These are phyloP conservation scores for Anthonomus grandis DNA, from an alignment of 1,140 invertebrate genomes.

Conservation along the genomic window DNA sequence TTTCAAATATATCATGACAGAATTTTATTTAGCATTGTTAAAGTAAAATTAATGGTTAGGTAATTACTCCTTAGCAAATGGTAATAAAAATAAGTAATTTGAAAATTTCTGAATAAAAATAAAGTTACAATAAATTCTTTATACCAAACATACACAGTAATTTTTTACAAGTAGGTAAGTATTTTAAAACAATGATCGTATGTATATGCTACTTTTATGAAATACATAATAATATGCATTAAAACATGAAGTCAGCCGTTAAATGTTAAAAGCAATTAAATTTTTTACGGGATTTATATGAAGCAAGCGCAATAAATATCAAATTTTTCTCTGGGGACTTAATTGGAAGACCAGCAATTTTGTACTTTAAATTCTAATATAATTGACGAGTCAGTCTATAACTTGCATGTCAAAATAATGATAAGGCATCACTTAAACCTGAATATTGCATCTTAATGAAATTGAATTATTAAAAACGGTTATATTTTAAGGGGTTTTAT, in stretches of 20 bases:
- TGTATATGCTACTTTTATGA: too few relatives aligned
- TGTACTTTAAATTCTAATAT: conserved; percentile 8
- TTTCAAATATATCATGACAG: too few relatives aligned
- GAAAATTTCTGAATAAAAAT: too few relatives aligned
- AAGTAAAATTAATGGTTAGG: too few relatives aligned
- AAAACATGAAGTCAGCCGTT: conserved; percentile 18
- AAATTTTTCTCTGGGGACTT: conserved; percentile 6
- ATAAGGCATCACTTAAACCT: background rate
- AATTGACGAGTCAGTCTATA: conserved; percentile 8
- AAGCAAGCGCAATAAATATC: conserved; percentile 18
- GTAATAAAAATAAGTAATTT: too few relatives aligned
- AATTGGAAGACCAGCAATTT: conserved; percentile 20
- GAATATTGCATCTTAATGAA: background rate
- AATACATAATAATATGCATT: conserved; percentile 19
- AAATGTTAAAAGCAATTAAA: conserved; percentile 22
- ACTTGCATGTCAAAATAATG: conserved; percentile 7
- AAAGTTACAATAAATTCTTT: too few relatives aligned
- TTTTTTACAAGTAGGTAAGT: too few relatives aligned
- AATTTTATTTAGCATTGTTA: too few relatives aligned
- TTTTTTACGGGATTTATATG: conserved; percentile 16
- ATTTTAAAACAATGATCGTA: conserved; percentile 16
- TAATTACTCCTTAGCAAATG: too few relatives aligned
- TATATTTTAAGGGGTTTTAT: too few relatives aligned
- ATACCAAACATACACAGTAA: too few relatives aligned
- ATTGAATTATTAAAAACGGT: too few relatives aligned